A percentile compares a stretch with the other conserved stretches of the same genome.
phyloP scores from a whole-genome alignment of 2,797 vertebrate species.

The Parambassis ranga region DNA sequence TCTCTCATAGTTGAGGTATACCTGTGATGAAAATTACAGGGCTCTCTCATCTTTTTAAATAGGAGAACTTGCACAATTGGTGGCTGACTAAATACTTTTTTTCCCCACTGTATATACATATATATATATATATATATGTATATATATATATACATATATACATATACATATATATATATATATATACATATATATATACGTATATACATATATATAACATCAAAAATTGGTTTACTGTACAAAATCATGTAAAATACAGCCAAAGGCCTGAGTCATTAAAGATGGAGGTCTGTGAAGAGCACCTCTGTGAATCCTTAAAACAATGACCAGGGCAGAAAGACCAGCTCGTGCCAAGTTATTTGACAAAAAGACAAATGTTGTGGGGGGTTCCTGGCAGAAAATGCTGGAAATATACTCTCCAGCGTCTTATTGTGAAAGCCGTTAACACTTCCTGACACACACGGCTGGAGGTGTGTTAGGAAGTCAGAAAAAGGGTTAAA shows the following conservation, averaged over 20 bases:
- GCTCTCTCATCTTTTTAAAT: too few relatives aligned
- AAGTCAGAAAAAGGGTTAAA: not conserved
- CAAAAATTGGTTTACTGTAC: not conserved
- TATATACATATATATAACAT: too few relatives aligned
- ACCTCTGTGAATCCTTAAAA: constrained; percentile 25
- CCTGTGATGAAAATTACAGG: too few relatives aligned
- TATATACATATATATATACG: too few relatives aligned
- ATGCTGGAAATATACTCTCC: constrained; percentile 51
- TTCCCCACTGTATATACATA: too few relatives aligned
- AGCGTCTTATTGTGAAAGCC: constrained; percentile 48
- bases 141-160: too few relatives aligned
- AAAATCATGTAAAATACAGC: not conserved
- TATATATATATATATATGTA: too few relatives aligned
- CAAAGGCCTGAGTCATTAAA: not conserved
- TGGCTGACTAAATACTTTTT: too few relatives aligned
- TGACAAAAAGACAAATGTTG: constrained; percentile 44
- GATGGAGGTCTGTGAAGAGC: not conserved
- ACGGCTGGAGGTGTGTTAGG: constrained; percentile 17
- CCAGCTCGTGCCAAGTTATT: constrained; percentile 11
- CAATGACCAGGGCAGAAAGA: constrained; percentile 23
- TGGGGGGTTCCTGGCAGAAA: constrained; percentile 49
- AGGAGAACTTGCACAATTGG: too few relatives aligned
- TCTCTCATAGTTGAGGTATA: too few relatives aligned
- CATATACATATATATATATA: too few relatives aligned
- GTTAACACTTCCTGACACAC: constrained; percentile 25